phyloP scores from a whole-genome alignment of 2,888 invertebrate species.

The Cylloceria caligata region DNA sequence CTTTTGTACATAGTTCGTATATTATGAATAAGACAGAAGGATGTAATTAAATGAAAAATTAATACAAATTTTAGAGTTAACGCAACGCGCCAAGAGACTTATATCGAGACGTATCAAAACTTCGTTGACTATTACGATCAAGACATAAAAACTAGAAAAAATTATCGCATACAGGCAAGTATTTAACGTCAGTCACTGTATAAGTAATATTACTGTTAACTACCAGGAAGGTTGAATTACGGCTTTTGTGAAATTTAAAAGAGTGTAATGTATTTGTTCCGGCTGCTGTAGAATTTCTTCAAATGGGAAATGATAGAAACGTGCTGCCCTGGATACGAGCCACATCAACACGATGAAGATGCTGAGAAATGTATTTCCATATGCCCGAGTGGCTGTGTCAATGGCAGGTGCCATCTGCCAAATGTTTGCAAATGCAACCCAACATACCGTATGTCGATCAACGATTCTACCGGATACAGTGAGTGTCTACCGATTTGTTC shows the following conservation, averaged over 20 bases:
- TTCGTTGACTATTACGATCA: background rate
- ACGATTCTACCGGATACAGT: background rate
- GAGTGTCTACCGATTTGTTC: background rate
- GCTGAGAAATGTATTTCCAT: background rate
- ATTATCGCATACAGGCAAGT: no score
- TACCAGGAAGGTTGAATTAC: background rate
- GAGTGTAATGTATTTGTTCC: background rate
- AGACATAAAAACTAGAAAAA: no score
- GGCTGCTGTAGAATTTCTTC: background rate
- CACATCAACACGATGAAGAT: background rate
- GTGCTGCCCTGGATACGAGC: slow-evolving; percentile 3
- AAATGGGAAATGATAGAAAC: background rate
- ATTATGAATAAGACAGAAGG: no score
- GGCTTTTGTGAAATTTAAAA: no score
- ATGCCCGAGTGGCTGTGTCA: background rate
- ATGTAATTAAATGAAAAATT: background rate
- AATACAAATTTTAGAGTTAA: background rate
- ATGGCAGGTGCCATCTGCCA: slow-evolving; percentile 5
- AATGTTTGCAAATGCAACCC: slow-evolving; percentile 2
- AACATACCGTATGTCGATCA: background rate
- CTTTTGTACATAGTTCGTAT: background rate
- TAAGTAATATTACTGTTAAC: no score
- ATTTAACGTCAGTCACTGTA: no score
- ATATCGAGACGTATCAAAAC: background rate
- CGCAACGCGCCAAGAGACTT: background rate